Conservation (phyloP, 2,797 vertebrate genomes). For the Enteromius anoplus region DNA sequence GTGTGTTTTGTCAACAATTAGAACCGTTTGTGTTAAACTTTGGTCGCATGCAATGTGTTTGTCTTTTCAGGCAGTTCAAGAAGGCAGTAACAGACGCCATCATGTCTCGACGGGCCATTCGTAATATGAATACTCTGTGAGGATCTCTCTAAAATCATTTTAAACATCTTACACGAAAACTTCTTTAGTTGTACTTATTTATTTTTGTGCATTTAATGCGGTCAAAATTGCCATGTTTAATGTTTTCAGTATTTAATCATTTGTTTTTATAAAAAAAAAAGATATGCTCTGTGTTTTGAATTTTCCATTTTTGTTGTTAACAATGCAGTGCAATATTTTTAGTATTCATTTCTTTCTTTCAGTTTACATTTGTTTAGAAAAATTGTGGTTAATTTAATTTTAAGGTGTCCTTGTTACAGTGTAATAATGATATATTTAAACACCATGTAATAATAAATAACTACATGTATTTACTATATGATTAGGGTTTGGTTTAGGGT, state of each 20-base stretch:
- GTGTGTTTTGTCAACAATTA: background rate
- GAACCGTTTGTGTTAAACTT: background rate
- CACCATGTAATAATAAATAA: too few relatives aligned
- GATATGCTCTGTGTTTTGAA: background rate
- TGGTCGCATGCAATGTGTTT: background rate
- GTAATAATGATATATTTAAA: too few relatives aligned
- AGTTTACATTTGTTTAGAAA: background rate
- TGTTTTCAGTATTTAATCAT: background rate
- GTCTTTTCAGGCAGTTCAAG: slow-evolving; percentile 88
- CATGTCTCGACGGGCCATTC: slow-evolving; percentile 96
- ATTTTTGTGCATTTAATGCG: background rate
- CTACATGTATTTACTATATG: too few relatives aligned
- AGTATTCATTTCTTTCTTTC: background rate
- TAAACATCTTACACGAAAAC: background rate
- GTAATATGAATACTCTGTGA: slow-evolving; percentile 99
- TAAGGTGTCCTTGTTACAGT: too few relatives aligned
- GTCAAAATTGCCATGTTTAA: background rate
- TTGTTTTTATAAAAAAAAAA: background rate
- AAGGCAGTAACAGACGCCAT: slow-evolving; percentile 96
- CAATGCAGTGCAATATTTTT: background rate
- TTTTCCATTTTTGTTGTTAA: background rate
- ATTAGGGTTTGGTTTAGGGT: too few relatives aligned
- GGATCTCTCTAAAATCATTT: slow-evolving; percentile 61
- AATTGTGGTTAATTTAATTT: background rate
- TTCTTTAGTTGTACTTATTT: background rate